Base-by-base conservation (phyloP, 2,888 invertebrate genomes). In the Leucophora obtusa region DNA sequence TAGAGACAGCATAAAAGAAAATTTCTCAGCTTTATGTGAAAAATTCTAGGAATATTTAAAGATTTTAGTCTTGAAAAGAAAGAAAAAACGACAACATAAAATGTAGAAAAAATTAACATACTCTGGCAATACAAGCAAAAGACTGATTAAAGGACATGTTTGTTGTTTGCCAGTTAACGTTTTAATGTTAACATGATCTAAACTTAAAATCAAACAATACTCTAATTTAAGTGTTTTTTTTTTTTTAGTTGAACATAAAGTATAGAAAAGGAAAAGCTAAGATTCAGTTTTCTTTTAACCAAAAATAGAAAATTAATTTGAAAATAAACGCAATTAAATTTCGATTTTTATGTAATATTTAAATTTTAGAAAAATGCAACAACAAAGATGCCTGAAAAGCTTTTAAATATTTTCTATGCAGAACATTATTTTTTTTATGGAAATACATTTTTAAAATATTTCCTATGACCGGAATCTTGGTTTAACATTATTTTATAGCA, bases 41-140 rank as follows among this genome's bases (percentile, higher is more conserved):
- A 47, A 47, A 47, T 47, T 47, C 43, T 47, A 47, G n/a, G 43
- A 47, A 47, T 47, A 47, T 47, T 47, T 47, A 47, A n/a, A 47
- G 43, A 47, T 47, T 47, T 2, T 47, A 47, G n/a, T n/a, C 43
- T 47, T 14, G 14, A 38, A 14, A 43, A 43, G 2, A 43, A 47
- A 47, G n/a, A 47, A 47, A 7, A n/a, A 47, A 47, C 14, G n/a
- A 47, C 43, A 47, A 47, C 43, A 47, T 47, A 47, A 47, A 47
- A 47, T n/a, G 43, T 6, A 47, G 43, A 47, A 47, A 47, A 47
- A 47, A 47, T 47, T 47, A 47, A 47, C 43, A 47, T 47, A 47
- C 43, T 28, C 6, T 28, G 14, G n/a, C 43, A 47, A n/a, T 11
- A 38, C 11, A 38, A 14, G 14, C 4, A 38, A 28, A 6, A 47